Evolutionary conservation across 2,888 invertebrate species (phyloP), one percentile per base, ranked within the genome.

Genomic region (Drosophila robusta): DNA sequence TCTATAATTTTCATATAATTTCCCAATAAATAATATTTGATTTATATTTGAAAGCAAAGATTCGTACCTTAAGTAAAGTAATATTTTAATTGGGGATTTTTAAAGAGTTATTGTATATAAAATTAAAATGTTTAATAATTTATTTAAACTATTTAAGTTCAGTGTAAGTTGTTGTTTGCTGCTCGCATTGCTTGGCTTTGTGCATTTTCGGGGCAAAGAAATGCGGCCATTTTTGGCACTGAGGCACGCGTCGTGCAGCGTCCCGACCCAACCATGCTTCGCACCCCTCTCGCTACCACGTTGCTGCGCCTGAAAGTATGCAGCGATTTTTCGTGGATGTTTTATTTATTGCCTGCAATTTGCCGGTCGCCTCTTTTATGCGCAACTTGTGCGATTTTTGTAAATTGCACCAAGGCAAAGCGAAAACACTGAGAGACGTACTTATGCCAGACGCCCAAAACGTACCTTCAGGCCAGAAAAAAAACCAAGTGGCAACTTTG

Each of bases 281-380:
- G 8, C 16, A 14, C 32, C 24, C 3, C 32, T 22, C 18, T n/a
- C n/a, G 5, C 34, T 38, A 32, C 14, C 34, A 0, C 34, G 11
- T 32, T 32, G 54, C 54, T 42, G 55, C 56, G 56, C 75, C 84
- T 45, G 66, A 63, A 78, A 80, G 84, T 78, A 73, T 84, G 80
- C 80, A 80, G 62, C 81, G 84, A 84, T 80, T 84, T 83, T 78
- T 76, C 69, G 81, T 79, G 70, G 77, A 85, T 81, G 85, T 66
- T 79, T 81, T 81, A 81, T 81, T 81, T 85, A 82, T 85, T 77
- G 81, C 81, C 71, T 79, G 85, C 79, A 81, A 85, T 81, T 81
- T 81, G 85, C 77, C 61, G 69, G 49, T 75, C 52, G 65, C 60
- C 72, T 64, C 67, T 70, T 85, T 78, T 85, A 66, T 84, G 80